Conservation (phyloP, 2,113 vertebrate species). For the Morone saxatilis region DNA sequence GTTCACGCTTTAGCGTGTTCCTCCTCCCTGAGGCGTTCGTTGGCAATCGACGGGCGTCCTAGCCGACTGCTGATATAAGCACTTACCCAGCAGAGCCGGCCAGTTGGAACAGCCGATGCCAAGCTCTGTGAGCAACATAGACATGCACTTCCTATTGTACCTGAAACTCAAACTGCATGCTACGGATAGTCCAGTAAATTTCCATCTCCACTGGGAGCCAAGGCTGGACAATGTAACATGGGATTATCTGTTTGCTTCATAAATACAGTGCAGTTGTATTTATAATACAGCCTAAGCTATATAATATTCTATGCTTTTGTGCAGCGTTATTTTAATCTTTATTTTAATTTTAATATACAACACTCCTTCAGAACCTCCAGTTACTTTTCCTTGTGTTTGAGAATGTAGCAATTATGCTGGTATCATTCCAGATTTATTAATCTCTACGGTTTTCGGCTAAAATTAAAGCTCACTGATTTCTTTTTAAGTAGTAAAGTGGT, state of each 20-base stretch:
- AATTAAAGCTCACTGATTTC: neutral
- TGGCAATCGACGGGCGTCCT: conserved; percentile 68
- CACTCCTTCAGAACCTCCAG: neutral
- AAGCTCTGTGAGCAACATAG: conserved; percentile 64
- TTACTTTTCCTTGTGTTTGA: neutral
- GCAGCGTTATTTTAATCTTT: conserved; percentile 5
- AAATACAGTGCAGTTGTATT: neutral
- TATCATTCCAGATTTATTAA: neutral
- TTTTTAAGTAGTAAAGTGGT: too few relatives aligned
- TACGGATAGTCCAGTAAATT: conserved; percentile 26
- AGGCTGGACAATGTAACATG: neutral
- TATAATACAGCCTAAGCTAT: neutral
- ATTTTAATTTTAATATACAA: neutral
- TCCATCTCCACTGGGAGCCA: neutral
- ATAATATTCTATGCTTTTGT: neutral
- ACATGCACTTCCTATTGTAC: conserved; percentile 48
- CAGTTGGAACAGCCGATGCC: conserved; percentile 71
- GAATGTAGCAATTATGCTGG: neutral
- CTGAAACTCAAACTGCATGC: conserved; percentile 38
- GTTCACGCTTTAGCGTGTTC: conserved; percentile 76
- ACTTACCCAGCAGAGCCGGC: conserved; percentile 69
- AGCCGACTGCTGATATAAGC: conserved; percentile 84
- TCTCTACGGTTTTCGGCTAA: neutral
- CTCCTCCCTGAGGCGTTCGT: conserved; percentile 78
- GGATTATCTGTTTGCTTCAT: conserved; percentile 2